These are phyloP conservation scores for Mactra quadrangularis DNA, from an alignment of 1,140 invertebrate species.

Conservation along the genomic window DNA sequence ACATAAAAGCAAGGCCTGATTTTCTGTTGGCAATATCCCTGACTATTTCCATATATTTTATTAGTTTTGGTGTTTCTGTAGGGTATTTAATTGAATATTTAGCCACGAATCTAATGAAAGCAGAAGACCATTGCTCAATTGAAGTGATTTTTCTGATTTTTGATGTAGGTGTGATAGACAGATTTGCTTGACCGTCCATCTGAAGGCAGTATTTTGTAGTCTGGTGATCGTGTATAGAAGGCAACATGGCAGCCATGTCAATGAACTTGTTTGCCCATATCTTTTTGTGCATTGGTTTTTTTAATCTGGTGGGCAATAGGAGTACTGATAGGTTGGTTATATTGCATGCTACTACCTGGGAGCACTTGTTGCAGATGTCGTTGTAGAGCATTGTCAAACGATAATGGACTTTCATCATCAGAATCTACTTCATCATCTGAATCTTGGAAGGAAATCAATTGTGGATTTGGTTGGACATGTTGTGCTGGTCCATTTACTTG, in stretches of 20 bases:
- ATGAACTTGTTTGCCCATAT: conserved; percentile 41
- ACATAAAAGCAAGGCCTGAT: conserved; percentile 12
- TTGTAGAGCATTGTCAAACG: no score
- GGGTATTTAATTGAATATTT: conserved; percentile 16
- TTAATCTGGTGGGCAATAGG: neutral
- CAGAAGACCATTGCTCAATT: no score
- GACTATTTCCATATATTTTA: conserved; percentile 40
- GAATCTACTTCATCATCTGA: no score
- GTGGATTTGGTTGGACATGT: no score
- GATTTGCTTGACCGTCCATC: conserved; percentile 7
- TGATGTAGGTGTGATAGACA: neutral
- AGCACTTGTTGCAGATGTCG: no score
- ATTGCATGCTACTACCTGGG: no score
- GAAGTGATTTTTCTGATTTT: neutral
- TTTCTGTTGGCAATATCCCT: conserved; percentile 17
- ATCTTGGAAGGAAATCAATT: no score
- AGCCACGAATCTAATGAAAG: conserved; percentile 14
- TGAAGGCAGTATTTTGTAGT: conserved; percentile 12
- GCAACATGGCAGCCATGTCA: conserved; percentile 18
- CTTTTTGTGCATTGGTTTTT: conserved; percentile 4
- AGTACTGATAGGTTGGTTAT: no score
- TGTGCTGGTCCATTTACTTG: no score
- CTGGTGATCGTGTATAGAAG: neutral
- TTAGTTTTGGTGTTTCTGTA: conserved; percentile 2
- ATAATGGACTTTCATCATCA: no score